These are phyloP conservation scores for Malurus melanocephalus DNA, from an alignment of 2,113 vertebrate genomes.

Conservation along the genomic window DNA sequence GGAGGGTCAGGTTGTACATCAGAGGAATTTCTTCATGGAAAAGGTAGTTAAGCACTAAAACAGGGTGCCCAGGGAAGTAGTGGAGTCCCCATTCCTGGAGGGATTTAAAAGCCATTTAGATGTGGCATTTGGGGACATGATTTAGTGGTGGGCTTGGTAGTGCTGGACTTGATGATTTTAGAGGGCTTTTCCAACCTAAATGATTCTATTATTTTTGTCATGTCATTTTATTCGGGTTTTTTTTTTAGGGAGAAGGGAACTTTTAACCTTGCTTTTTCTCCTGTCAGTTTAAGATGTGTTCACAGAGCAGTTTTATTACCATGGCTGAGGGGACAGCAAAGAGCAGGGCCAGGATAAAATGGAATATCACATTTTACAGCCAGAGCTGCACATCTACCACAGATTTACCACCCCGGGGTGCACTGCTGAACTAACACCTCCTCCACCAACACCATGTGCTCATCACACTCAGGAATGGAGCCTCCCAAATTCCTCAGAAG, in stretches of 20 bases:
- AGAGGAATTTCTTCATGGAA: background rate
- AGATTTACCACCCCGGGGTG: background rate
- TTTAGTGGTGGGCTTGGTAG: background rate
- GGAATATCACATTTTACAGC: background rate
- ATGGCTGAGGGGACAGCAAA: background rate
- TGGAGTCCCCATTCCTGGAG: background rate
- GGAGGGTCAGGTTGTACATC: background rate
- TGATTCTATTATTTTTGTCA: background rate
- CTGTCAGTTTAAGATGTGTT: background rate
- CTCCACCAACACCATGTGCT: background rate
- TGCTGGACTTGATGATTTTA: rapidly evolving
- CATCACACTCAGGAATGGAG: background rate
- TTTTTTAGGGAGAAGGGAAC: background rate
- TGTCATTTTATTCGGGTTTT: rapidly evolving
- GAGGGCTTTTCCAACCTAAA: background rate
- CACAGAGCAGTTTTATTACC: background rate
- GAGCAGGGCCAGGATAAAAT: background rate
- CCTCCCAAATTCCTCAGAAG: background rate
- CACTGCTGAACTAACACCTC: background rate
- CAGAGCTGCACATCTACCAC: background rate
- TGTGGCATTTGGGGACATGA: background rate
- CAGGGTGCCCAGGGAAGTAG: background rate
- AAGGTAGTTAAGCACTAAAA: background rate
- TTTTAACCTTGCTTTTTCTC: background rate
- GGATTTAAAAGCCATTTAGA: background rate